Conservation (phyloP, 2,888 invertebrate genomes). For the Hyles lineata region DNA sequence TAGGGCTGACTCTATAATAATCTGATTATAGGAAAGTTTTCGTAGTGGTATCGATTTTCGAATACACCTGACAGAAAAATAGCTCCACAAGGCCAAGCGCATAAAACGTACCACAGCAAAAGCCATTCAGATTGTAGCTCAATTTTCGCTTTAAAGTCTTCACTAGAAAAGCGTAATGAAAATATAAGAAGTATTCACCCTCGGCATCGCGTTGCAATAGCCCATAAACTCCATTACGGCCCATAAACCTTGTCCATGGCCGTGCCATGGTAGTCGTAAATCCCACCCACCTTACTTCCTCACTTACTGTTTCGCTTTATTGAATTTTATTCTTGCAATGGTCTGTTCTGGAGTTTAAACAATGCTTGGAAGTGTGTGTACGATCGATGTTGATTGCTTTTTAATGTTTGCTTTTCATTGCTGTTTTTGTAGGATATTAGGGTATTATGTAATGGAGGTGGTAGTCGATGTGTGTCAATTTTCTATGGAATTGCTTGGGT, state of each 20-base stretch:
- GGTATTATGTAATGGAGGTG: not conserved
- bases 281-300: constrained; percentile 43
- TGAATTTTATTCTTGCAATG: constrained; percentile 36
- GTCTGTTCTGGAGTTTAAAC: constrained; percentile 26
- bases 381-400: not conserved
- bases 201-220: constrained; percentile 53
- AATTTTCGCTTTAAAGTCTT: no score
- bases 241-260: constrained; percentile 63
- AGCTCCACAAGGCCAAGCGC: no score
- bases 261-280: constrained; percentile 53
- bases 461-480: not conserved
- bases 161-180: constrained; percentile 33
- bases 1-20: no score
- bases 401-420: not conserved
- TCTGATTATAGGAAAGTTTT: no score
- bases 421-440: not conserved
- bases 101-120: no score
- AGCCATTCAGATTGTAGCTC: no score
- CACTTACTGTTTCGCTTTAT: constrained; percentile 45
- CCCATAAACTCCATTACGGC: constrained; percentile 57
- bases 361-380: not conserved
- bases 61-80: no score
- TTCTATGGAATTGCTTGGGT: no score
- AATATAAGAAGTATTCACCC: constrained; percentile 39
- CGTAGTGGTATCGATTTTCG: no score